Conservation (phyloP, 2,113 vertebrate genomes). For the Isichthys henryi region DNA sequence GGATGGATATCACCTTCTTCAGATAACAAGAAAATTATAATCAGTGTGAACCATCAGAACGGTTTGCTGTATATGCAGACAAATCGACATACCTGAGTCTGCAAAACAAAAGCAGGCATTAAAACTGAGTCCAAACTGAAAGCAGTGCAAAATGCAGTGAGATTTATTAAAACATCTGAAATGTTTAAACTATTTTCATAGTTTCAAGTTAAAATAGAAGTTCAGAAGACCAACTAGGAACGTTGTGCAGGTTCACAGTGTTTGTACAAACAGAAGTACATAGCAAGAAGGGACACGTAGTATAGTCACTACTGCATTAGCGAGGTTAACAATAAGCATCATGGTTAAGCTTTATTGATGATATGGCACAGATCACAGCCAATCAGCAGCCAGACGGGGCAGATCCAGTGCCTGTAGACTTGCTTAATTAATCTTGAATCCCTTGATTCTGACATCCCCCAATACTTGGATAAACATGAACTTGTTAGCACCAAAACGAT, state of each 20-base stretch:
- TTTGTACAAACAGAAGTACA: neutral
- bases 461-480: slow-evolving; percentile 47
- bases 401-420: neutral
- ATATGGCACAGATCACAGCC: neutral
- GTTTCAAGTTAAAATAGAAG: neutral
- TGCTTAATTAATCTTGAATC: slow-evolving; percentile 54
- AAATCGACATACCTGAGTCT: neutral
- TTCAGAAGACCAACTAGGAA: neutral
- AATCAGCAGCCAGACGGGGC: neutral
- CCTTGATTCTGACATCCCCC: slow-evolving; percentile 45
- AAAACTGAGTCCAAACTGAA: neutral
- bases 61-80: neutral
- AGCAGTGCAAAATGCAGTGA: neutral
- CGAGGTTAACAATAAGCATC: neutral
- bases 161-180: slow-evolving; percentile 36
- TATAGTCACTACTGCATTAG: neutral
- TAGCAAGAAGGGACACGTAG: neutral
- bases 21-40: neutral
- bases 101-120: neutral
- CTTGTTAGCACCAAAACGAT: slow-evolving; percentile 55
- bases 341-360: neutral
- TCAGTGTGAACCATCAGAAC: neutral
- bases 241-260: neutral
- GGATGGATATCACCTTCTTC: neutral
- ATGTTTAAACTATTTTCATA: neutral